phyloP scores from a whole-genome alignment of 2,888 invertebrate genomes.

The Lepetodrilus schrolli region DNA sequence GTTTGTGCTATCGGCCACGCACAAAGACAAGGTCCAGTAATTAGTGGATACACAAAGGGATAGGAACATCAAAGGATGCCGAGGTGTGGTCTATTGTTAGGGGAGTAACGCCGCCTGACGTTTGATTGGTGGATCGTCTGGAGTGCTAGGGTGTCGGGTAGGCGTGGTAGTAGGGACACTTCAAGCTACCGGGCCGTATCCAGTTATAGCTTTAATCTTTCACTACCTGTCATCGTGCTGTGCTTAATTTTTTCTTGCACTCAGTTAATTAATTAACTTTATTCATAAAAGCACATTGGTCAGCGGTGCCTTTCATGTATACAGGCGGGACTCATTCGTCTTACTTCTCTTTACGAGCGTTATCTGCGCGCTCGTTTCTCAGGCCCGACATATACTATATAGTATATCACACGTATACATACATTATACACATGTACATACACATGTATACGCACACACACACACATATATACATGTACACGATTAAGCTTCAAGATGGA shows the following conservation, averaged over 20 bases:
- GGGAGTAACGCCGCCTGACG: slow-evolving; percentile 7
- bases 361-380: no score
- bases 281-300: slow-evolving; percentile 15
- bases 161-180: background rate
- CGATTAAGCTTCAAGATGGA: no score
- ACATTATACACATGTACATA: no score
- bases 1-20: slow-evolving; percentile 30
- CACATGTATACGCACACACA: no score
- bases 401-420: no score
- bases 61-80: slow-evolving; percentile 35
- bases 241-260: slow-evolving; percentile 1
- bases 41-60: slow-evolving; percentile 29
- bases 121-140: background rate
- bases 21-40: slow-evolving; percentile 34
- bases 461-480: no score
- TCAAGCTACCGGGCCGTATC: background rate
- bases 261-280: slow-evolving; percentile 23
- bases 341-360: background rate
- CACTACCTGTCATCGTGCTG: slow-evolving; percentile 3
- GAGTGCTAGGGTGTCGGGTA: background rate
- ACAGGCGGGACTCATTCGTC: background rate
- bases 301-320: slow-evolving; percentile 10
- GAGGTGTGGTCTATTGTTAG: slow-evolving; percentile 27
- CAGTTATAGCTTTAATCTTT: slow-evolving; percentile 17
- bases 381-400: no score